These are phyloP conservation scores for Lucifuga dentata DNA, from an alignment of 2,113 vertebrate genomes.

Conservation along the genomic window DNA sequence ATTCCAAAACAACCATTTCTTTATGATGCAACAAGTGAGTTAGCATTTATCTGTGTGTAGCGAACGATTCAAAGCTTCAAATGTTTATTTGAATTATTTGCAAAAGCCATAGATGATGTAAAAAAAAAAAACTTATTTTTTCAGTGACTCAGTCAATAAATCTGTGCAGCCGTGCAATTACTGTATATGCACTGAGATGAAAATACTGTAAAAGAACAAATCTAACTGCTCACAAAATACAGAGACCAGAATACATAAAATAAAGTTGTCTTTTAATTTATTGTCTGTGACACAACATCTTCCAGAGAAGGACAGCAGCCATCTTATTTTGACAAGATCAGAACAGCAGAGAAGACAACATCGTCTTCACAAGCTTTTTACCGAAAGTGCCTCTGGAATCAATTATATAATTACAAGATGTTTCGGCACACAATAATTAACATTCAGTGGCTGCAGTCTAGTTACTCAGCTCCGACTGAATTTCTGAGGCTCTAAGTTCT, in stretches of 20 bases:
- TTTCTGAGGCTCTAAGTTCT: constrained; percentile 29
- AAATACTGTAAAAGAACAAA: too few species aligned
- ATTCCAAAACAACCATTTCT: too few species aligned
- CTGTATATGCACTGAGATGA: too few species aligned
- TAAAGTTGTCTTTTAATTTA: constrained; percentile 35
- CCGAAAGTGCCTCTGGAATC: constrained; percentile 13
- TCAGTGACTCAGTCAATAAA: too few species aligned
- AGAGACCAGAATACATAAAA: constrained; percentile 7
- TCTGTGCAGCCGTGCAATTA: too few species aligned
- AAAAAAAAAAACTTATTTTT: too few species aligned
- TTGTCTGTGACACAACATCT: constrained; percentile 15
- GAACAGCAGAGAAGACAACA: background rate
- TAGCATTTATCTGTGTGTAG: too few species aligned
- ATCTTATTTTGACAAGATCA: background rate
- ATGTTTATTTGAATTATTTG: too few species aligned
- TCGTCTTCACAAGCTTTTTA: background rate
- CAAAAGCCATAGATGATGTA: too few species aligned
- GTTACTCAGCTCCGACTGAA: background rate
- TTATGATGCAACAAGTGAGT: too few species aligned
- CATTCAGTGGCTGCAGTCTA: background rate
- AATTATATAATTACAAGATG: constrained; percentile 10
- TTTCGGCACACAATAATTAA: background rate
- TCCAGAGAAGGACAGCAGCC: constrained; percentile 44
- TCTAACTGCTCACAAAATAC: constrained; percentile 12
- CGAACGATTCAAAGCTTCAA: too few species aligned